These are phyloP conservation scores for Palaemon carinicauda DNA, from an alignment of 1,140 invertebrate genomes.

Conservation along the genomic window DNA sequence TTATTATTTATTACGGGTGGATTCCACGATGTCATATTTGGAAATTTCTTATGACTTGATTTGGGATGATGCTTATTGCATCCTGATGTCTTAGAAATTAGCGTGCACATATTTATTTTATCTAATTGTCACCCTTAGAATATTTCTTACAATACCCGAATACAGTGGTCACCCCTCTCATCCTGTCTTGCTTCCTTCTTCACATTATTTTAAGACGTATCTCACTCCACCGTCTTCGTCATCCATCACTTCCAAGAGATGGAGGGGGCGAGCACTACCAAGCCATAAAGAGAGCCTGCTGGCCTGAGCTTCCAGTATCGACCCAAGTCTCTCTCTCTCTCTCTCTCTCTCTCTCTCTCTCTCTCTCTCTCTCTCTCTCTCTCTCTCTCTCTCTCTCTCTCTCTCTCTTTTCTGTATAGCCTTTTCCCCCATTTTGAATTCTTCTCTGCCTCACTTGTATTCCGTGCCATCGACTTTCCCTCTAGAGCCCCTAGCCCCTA, in stretches of 20 bases:
- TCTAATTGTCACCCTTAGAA: background rate
- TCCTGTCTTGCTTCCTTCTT: background rate
- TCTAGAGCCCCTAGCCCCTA: no score
- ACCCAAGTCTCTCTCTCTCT: background rate
- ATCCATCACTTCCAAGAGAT: background rate
- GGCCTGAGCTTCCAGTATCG: background rate
- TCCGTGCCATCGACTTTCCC: background rate
- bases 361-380: background rate
- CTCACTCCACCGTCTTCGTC: background rate
- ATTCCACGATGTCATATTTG: no score
- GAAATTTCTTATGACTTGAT: no score
- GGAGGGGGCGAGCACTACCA: no score
- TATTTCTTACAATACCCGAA: background rate
- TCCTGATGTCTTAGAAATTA: no score
- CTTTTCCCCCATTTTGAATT: background rate
- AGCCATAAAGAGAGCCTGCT: background rate
- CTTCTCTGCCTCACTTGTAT: background rate
- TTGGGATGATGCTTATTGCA: no score
- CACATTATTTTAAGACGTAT: background rate
- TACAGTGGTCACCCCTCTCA: background rate
- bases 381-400: background rate
- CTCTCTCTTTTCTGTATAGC: background rate
- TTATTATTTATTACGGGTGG: no score
- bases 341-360: background rate
- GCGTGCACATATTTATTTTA: no score